A percentile compares a stretch with the other conserved stretches of the same genome.
These are phyloP conservation scores for Eupithecia dodoneata DNA, from an alignment of 2,888 invertebrate genomes.

Conservation along the genomic window DNA sequence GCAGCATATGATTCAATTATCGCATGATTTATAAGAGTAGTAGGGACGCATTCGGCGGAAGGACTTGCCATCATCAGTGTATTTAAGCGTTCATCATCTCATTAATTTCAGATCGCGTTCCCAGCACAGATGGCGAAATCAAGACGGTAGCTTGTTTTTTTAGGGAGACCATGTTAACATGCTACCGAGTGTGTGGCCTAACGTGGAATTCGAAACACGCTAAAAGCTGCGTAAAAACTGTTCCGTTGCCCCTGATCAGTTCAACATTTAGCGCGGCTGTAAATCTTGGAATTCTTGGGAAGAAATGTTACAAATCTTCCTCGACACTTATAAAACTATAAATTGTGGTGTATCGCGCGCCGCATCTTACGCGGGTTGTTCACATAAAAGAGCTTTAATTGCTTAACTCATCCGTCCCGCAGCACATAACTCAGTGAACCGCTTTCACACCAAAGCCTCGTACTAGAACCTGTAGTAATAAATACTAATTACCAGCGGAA, in stretches of 20 bases:
- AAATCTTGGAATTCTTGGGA: conserved; percentile 24
- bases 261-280: conserved; percentile 26
- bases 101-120: conserved; percentile 74
- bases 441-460: conserved; percentile 72
- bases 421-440: conserved; percentile 73
- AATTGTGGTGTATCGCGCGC: conserved; percentile 71
- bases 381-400: conserved; percentile 76
- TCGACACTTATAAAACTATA: conserved; percentile 65
- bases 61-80: conserved; percentile 63
- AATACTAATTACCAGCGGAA: conserved; percentile 83
- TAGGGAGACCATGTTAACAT: conserved; percentile 55
- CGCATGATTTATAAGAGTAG: conserved; percentile 79
- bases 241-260: conserved; percentile 26
- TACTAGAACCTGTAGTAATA: conserved; percentile 71
- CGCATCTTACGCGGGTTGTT: conserved; percentile 69
- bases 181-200: conserved; percentile 71
- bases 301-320: conserved; percentile 51
- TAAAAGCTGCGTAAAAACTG: conserved; percentile 37
- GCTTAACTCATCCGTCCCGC: conserved; percentile 73
- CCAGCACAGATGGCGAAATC: conserved; percentile 74
- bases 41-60: conserved; percentile 63
- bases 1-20: conserved; percentile 85
- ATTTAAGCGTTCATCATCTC: conserved; percentile 78
- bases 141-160: conserved; percentile 68
- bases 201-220: conserved; percentile 44